Conservation (phyloP, 2,888 invertebrate species). For the Rhagonycha lutea region DNA sequence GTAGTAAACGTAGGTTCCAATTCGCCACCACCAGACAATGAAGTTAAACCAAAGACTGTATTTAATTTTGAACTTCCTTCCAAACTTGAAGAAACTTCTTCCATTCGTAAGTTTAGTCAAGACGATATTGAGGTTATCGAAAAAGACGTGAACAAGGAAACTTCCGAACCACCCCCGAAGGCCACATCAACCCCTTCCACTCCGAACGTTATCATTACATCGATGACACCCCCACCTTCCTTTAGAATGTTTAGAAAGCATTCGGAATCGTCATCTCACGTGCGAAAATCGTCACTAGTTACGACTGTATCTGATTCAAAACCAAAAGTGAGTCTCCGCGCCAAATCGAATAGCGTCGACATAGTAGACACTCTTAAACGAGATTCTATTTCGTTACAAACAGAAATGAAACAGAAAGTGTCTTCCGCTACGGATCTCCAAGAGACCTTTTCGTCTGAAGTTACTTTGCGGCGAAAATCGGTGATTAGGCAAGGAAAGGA, state of each 20-base stretch:
- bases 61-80: slow-evolving; percentile 38
- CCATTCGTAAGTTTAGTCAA: slow-evolving; percentile 54
- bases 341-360: slow-evolving; percentile 62
- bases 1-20: slow-evolving; percentile 70
- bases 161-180: slow-evolving; percentile 36
- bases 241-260: slow-evolving; percentile 31
- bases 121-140: slow-evolving; percentile 57
- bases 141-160: slow-evolving; percentile 41
- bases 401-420: slow-evolving; percentile 52
- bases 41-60: slow-evolving; percentile 43
- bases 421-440: slow-evolving; percentile 54
- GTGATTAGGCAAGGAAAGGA: slow-evolving; percentile 59
- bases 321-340: slow-evolving; percentile 58
- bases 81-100: slow-evolving; percentile 38
- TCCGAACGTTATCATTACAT: slow-evolving; percentile 34
- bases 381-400: slow-evolving; percentile 36
- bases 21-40: slow-evolving; percentile 51
- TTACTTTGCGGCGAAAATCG: slow-evolving; percentile 63
- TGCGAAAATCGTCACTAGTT: slow-evolving; percentile 31
- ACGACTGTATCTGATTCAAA: slow-evolving; percentile 32
- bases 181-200: slow-evolving; percentile 31
- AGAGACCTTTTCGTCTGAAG: slow-evolving; percentile 46
- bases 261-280: slow-evolving; percentile 22
- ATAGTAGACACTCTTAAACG: slow-evolving; percentile 54
- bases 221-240: slow-evolving; percentile 32